Evolutionary conservation across 2,797 vertebrate species (phyloP).

Genomic region (Acanthopagrus latus): DNA sequence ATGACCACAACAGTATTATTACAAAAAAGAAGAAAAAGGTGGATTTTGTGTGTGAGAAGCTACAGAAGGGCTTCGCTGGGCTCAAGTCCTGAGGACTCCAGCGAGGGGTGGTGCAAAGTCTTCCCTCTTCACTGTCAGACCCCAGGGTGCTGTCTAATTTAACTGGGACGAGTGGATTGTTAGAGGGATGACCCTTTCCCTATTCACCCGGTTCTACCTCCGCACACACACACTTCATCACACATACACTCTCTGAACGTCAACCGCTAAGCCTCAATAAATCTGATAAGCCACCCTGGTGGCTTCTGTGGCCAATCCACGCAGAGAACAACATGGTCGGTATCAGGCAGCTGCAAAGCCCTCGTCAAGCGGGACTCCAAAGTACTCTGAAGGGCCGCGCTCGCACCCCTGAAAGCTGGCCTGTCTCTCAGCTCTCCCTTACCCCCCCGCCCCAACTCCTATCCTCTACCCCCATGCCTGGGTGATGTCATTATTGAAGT

Average conservation of each 20-base stretch:
- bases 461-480: constrained; percentile 84
- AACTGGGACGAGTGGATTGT: constrained; percentile 79
- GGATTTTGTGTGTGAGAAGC: constrained; percentile 51
- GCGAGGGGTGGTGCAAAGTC: constrained; percentile 62
- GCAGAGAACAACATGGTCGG: constrained; percentile 76
- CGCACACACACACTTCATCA: constrained; percentile 62
- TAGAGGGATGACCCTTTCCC: constrained; percentile 80
- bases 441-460: constrained; percentile 43
- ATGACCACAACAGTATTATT: constrained; percentile 64
- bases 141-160: constrained; percentile 78
- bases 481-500: constrained; percentile 98
- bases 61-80: constrained; percentile 55
- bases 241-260: constrained; percentile 73
- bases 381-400: constrained; percentile 87
- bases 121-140: constrained; percentile 73
- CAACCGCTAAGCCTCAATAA: constrained; percentile 81
- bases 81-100: constrained; percentile 59
- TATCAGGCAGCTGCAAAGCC: constrained; percentile 90
- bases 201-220: constrained; percentile 72
- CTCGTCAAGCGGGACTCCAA: constrained; percentile 91
- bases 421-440: constrained; percentile 70
- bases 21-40: constrained; percentile 41
- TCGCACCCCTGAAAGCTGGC: constrained; percentile 87
- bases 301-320: constrained; percentile 79
- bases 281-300: constrained; percentile 85